phyloP scores from a whole-genome alignment of 1,140 invertebrate species.

The Galendromus occidentalis region DNA sequence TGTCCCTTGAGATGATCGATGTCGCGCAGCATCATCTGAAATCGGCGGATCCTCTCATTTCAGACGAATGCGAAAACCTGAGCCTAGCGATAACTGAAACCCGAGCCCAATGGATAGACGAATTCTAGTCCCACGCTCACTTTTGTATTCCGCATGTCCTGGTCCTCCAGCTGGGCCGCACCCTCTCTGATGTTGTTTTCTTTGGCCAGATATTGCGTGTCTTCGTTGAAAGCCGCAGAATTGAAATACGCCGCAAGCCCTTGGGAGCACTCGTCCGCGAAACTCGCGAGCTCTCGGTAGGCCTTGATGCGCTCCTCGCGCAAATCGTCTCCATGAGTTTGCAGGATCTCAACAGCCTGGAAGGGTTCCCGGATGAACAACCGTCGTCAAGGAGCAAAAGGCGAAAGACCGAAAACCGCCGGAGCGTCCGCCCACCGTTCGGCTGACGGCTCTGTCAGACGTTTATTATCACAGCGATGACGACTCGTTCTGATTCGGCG shows the following conservation, averaged over 20 bases:
- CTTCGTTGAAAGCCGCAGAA: background rate
- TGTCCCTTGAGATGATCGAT: background rate
- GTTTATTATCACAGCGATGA: too few relatives aligned
- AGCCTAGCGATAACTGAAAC: too few relatives aligned
- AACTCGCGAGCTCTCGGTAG: background rate
- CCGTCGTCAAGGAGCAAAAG: too few relatives aligned
- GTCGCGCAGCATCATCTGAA: conserved; percentile 1
- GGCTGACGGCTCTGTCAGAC: too few relatives aligned
- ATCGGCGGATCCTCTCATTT: too few relatives aligned
- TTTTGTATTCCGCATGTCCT: background rate
- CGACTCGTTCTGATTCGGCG: too few relatives aligned
- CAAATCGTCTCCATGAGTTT: background rate
- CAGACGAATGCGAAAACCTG: too few relatives aligned
- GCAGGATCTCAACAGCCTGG: background rate
- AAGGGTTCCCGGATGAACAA: background rate
- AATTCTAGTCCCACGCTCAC: background rate
- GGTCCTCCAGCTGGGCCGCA: background rate
- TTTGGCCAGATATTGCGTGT: background rate
- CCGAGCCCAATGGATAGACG: too few relatives aligned
- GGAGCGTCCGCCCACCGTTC: too few relatives aligned
- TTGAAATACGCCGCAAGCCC: background rate
- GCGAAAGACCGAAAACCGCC: too few relatives aligned
- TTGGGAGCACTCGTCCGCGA: background rate
- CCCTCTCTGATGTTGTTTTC: background rate
- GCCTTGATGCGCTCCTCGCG: background rate